Conservation (phyloP, 2,888 invertebrate species). For the Octonoba sinensis region DNA sequence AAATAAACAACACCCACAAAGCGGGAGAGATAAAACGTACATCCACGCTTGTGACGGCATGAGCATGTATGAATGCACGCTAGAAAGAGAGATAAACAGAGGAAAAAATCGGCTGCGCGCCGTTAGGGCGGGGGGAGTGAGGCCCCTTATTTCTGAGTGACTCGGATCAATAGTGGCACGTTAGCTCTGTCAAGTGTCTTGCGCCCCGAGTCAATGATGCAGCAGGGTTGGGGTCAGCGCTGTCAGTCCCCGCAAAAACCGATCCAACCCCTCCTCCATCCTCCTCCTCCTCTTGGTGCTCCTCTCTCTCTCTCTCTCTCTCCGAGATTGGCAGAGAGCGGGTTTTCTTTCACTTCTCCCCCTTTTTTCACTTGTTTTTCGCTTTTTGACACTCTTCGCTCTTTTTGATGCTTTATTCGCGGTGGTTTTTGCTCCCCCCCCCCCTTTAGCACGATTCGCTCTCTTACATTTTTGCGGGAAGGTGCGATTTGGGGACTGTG, state of each 20-base stretch:
- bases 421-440: slow-evolving; percentile 46
- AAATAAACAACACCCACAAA: slow-evolving; percentile 30
- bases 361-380: slow-evolving; percentile 43
- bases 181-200: slow-evolving; percentile 64
- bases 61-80: slow-evolving; percentile 34
- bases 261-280: slow-evolving; percentile 20
- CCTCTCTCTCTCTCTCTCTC: slow-evolving; percentile 5
- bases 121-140: neutral
- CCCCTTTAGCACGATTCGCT: slow-evolving; percentile 27
- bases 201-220: slow-evolving; percentile 62
- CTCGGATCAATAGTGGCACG: slow-evolving; percentile 62
- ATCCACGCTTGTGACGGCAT: slow-evolving; percentile 50
- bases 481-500: slow-evolving; percentile 1
- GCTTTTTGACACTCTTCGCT: slow-evolving; percentile 61
- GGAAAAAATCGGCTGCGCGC: neutral
- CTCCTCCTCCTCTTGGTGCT: neutral
- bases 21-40: slow-evolving; percentile 40
- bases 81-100: slow-evolving; percentile 2
- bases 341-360: slow-evolving; percentile 12
- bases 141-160: slow-evolving; percentile 21
- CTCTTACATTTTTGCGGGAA: slow-evolving; percentile 26
- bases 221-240: slow-evolving; percentile 55
- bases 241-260: slow-evolving; percentile 55
- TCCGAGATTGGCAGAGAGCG: slow-evolving; percentile 26
- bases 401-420: slow-evolving; percentile 62